These are phyloP conservation scores for Entelurus aequoreus DNA, from an alignment of 2,113 vertebrate species.

Conservation along the genomic window DNA sequence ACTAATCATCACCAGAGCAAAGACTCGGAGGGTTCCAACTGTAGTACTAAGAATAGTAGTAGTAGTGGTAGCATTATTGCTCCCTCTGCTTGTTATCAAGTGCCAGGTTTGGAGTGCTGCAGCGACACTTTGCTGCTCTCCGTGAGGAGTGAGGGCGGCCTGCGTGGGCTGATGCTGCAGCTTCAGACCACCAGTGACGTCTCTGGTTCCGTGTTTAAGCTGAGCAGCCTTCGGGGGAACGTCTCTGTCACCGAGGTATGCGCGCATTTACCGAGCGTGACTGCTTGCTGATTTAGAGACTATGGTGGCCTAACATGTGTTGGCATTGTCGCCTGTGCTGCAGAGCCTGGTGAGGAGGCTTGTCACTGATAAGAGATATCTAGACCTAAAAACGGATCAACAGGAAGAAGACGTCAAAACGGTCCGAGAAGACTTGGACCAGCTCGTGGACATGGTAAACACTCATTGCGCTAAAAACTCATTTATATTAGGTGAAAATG, in stretches of 20 bases:
- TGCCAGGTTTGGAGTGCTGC: slow-evolving; percentile 79
- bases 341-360: slow-evolving; percentile 68
- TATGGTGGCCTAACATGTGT: slow-evolving; percentile 1
- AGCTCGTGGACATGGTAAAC: slow-evolving; percentile 75
- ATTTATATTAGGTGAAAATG: no score
- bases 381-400: slow-evolving; percentile 59
- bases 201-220: slow-evolving; percentile 43
- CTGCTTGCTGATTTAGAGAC: not conserved
- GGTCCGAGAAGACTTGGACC: slow-evolving; percentile 63
- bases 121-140: slow-evolving; percentile 69
- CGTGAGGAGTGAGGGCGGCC: slow-evolving; percentile 58
- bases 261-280: not conserved
- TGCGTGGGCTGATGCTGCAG: slow-evolving; percentile 65
- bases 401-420: slow-evolving; percentile 68
- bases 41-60: not conserved
- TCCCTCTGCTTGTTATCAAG: not conserved
- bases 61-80: not conserved
- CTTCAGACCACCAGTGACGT: slow-evolving; percentile 56
- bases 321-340: slow-evolving; percentile 22
- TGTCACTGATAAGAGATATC: slow-evolving; percentile 53
- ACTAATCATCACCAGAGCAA: not conserved
- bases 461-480: not conserved
- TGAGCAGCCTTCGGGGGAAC: slow-evolving; percentile 66
- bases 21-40: not conserved
- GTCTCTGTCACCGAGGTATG: slow-evolving; percentile 72